Evolutionary conservation across 2,888 invertebrate species (phyloP), one percentile per base, ranked within the genome.

Genomic region (Opisthograptis luteolata): DNA sequence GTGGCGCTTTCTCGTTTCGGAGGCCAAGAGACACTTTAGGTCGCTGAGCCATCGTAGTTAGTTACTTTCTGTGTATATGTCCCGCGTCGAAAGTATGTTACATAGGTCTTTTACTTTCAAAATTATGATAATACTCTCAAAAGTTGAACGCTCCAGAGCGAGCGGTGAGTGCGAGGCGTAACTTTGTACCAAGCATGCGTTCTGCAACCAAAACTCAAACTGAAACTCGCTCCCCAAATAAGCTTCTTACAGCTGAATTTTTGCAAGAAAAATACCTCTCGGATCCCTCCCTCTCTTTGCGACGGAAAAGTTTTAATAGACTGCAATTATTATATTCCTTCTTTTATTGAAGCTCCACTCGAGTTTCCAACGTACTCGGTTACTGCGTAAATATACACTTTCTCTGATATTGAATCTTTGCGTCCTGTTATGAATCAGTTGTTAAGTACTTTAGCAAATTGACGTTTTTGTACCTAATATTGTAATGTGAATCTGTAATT

Each of bases 251-350:
- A 43, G 40, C 49, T 35, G 34, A 35, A 41, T 40, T 50, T 43
- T 45, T 42, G 14, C 58, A 48, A 58, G 48, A 59, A 59, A 62
- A 63, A 65, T 60, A 54, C 35, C 55, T 43, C 46, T 40, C 49
- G n/a, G 50, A 41, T 22, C 35, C 37, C 32, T 37, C 50, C 48
- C 55, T 49, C 55, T 52, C 58, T 57, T 41, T 59, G n/a, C 47
- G 64, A 30, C 25, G 44, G 15, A 37, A 41, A 73, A 78, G 62
- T 77, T 77, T 67, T 73, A 75, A 76, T 73, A 74, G 69, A 63
- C 60, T 64, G 45, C 70, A 63, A 74, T 73, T 72, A 73, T 66
- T 64, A 61, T 58, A 55, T 59, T 43, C 54, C 62, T 66, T 50
- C 44, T 50, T 60, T 65, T 64, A 61, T 65, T 62, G 48, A 37